phyloP scores from a whole-genome alignment of 2,113 vertebrate genomes.

The Bubalus kerabau region DNA sequence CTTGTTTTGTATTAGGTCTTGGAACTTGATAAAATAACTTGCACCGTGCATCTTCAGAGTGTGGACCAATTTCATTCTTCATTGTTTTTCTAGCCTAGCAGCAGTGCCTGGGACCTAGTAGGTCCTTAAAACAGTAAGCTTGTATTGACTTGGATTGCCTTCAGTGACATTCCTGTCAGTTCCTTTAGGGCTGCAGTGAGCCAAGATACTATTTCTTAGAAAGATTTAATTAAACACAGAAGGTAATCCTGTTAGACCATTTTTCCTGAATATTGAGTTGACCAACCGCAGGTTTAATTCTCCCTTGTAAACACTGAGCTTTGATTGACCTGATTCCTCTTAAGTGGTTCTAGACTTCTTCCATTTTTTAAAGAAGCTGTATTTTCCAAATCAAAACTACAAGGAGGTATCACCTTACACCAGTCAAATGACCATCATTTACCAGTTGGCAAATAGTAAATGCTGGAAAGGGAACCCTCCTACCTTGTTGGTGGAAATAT shows the following conservation, averaged over 20 bases:
- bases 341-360: not conserved
- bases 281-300: not conserved
- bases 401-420: not conserved
- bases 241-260: not conserved
- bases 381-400: not conserved
- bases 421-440: not conserved
- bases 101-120: not conserved
- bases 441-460: not conserved
- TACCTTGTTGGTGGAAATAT: not conserved
- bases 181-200: not conserved
- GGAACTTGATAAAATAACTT: not conserved
- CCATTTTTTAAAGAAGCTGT: not conserved
- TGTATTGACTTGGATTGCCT: not conserved
- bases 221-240: conserved; percentile 14
- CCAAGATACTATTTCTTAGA: not conserved
- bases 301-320: not conserved
- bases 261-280: not conserved
- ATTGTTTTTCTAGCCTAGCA: not conserved
- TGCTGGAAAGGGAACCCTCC: not conserved
- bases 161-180: not conserved
- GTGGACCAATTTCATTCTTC: not conserved
- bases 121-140: not conserved
- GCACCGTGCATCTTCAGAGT: not conserved
- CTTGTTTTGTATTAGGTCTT: not conserved
- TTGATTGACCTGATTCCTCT: not conserved